Evolutionary conservation across 2,797 vertebrate genomes (phyloP).

Genomic region (Cryptoprocta ferox): DNA sequence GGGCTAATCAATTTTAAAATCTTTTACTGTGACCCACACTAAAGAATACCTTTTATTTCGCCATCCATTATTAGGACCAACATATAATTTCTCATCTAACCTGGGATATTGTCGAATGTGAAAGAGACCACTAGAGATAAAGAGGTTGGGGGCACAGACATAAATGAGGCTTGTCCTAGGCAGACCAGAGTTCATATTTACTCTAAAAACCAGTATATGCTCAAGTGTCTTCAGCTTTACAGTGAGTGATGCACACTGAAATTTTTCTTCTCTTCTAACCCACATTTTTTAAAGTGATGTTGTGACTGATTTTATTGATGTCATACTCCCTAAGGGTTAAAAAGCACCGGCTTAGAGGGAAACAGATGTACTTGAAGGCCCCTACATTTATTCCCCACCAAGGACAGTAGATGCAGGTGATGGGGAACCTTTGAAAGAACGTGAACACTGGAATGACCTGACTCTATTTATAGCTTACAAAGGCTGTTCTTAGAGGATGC

Average conservation of each 20-base stretch:
- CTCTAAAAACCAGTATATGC: background rate
- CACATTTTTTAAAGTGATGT: background rate
- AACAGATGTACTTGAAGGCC: background rate
- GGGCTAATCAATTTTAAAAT: background rate
- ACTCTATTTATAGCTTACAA: background rate
- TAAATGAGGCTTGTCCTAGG: background rate
- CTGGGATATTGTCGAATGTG: background rate
- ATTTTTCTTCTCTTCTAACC: background rate
- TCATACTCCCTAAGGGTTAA: background rate
- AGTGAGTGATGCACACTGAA: background rate
- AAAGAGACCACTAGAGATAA: background rate
- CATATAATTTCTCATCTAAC: background rate
- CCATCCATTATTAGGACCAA: background rate
- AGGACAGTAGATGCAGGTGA: background rate
- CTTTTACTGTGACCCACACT: background rate
- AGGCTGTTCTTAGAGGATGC: background rate
- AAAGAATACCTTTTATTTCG: background rate
- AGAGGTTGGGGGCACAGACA: background rate
- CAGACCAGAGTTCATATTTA: background rate
- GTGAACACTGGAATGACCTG: background rate
- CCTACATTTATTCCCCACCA: background rate
- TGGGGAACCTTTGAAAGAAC: background rate
- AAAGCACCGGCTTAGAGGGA: background rate
- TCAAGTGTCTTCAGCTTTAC: background rate
- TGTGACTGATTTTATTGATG: background rate